Percentiles rank a stretch among this genome's conserved stretches.
These are phyloP conservation scores for Megaceryle maxima DNA, from an alignment of 2,113 vertebrate species.

Conservation along the genomic window DNA sequence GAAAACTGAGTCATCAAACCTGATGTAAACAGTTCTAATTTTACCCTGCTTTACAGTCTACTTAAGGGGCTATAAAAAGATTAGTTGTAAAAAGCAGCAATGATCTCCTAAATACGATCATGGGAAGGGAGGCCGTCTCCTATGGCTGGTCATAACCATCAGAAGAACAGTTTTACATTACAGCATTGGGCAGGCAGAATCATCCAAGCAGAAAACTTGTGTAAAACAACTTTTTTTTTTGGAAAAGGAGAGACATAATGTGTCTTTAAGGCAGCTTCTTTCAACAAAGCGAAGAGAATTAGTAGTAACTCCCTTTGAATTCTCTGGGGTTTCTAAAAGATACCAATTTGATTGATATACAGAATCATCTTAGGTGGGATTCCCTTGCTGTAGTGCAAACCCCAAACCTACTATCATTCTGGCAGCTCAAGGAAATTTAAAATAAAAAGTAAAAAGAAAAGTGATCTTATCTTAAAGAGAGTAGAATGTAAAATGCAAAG, in stretches of 20 bases:
- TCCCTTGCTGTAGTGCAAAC: neutral
- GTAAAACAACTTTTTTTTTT: neutral
- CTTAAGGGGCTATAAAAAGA: neutral
- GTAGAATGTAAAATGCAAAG: neutral
- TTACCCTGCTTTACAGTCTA: neutral
- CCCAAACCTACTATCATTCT: neutral
- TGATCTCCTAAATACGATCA: neutral
- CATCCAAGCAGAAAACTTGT: neutral
- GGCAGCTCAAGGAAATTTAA: neutral
- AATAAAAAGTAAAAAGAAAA: neutral
- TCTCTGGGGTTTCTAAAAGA: neutral
- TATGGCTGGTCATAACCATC: neutral
- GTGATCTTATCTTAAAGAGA: neutral
- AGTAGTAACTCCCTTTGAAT: neutral
- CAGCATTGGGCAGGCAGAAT: neutral
- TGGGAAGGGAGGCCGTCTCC: neutral
- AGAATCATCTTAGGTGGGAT: neutral
- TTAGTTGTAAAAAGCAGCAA: neutral
- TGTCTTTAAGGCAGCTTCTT: neutral
- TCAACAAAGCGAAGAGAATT: neutral
- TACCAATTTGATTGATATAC: neutral
- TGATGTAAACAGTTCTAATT: slow-evolving; percentile 28
- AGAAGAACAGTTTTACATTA: neutral
- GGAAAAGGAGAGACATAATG: neutral
- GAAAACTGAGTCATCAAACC: slow-evolving; percentile 2